Percentiles rank a stretch among this genome's conserved stretches.
phyloP scores from a whole-genome alignment of 2,797 vertebrate genomes.

The Scomberomorus guttatus region DNA sequence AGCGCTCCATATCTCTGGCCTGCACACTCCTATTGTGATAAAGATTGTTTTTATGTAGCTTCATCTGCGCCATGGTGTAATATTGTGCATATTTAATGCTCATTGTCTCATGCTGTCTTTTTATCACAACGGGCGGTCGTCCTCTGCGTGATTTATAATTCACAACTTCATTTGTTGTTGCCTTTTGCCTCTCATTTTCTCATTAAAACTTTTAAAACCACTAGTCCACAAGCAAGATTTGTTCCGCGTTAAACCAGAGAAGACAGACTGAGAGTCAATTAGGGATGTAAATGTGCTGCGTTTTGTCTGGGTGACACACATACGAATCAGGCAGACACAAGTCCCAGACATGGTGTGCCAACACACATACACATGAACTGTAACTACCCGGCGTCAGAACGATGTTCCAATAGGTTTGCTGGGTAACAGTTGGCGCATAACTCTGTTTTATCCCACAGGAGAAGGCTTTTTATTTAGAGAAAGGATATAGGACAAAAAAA shows the following conservation, averaged over 20 bases:
- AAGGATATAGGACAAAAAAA: constrained; percentile 2
- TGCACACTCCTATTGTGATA: constrained; percentile 52
- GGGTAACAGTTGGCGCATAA: background rate
- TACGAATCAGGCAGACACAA: constrained; percentile 21
- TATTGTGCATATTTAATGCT: constrained; percentile 49
- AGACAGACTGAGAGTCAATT: constrained; percentile 26
- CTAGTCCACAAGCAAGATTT: constrained; percentile 34
- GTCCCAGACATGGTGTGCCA: background rate
- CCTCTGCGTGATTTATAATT: constrained; percentile 45
- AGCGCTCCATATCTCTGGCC: constrained; percentile 49
- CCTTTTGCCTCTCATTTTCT: constrained; percentile 41
- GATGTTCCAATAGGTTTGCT: constrained; percentile 8
- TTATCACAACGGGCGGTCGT: constrained; percentile 25
- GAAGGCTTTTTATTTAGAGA: constrained; percentile 9
- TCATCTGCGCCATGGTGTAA: constrained; percentile 5
- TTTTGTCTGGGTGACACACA: constrained; percentile 26
- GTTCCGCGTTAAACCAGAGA: constrained; percentile 28
- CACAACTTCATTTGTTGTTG: constrained; percentile 41
- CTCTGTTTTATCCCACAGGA: constrained; percentile 12
- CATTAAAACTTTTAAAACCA: constrained; percentile 62
- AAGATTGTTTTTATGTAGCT: constrained; percentile 55
- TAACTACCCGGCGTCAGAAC: background rate
- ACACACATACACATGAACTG: background rate
- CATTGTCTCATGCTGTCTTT: constrained; percentile 27
- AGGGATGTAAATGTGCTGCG: constrained; percentile 25